Conservation (phyloP, 2,797 vertebrate genomes). For the Chrosomus eos region DNA sequence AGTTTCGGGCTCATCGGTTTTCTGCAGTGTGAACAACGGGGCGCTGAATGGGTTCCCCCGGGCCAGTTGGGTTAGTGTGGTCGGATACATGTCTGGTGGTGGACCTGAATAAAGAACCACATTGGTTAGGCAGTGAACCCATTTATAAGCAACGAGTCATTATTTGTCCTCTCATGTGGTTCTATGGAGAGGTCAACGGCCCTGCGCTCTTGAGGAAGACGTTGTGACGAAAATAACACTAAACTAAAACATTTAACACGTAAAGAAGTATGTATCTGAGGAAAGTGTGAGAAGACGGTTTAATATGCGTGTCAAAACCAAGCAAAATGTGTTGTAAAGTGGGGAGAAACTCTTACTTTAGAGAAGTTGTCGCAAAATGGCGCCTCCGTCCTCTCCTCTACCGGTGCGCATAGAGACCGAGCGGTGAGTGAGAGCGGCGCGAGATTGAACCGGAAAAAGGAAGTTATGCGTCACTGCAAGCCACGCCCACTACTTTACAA, state of each 20-base stretch:
- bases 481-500: background rate
- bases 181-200: constrained; percentile 33
- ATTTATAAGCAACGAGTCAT: rapidly evolving
- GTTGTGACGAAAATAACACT: background rate
- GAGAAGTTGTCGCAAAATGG: constrained; percentile 74
- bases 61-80: constrained; percentile 76
- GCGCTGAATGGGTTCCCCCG: constrained; percentile 83
- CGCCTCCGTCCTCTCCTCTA: constrained; percentile 66
- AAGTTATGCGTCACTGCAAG: constrained; percentile 35
- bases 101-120: background rate
- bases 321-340: background rate
- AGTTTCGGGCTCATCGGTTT: constrained; percentile 66
- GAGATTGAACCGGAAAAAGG: constrained; percentile 59
- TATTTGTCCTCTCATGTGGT: background rate
- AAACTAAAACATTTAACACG: background rate
- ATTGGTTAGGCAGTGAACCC: background rate
- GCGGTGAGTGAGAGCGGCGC: background rate
- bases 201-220: background rate
- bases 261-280: background rate
- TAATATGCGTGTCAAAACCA: rapidly evolving
- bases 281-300: rapidly evolving
- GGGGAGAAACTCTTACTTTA: constrained; percentile 40
- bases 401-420: constrained; percentile 72
- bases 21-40: constrained; percentile 77
- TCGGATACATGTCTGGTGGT: constrained; percentile 77